Percentiles rank a stretch among this genome's conserved stretches.
Conservation (phyloP, 2,797 vertebrate genomes). For the Anguilla anguilla region DNA sequence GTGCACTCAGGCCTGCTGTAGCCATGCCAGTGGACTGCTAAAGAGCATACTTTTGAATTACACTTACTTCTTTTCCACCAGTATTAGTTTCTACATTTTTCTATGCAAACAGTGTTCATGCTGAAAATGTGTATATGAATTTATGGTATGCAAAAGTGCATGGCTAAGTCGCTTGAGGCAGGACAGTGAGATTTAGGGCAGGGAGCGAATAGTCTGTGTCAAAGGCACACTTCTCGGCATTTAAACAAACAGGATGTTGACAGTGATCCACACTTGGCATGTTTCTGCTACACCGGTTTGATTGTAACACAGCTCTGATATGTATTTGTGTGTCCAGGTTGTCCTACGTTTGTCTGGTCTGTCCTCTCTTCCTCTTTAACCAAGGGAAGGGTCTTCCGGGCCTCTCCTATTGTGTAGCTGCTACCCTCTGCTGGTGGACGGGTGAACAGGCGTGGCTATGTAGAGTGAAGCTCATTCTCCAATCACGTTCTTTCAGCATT, state of each 20-base stretch:
- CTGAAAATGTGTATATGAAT: background rate
- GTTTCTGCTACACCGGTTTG: constrained; percentile 30
- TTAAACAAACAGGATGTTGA: background rate
- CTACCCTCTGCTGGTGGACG: constrained; percentile 35
- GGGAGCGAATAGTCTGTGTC: background rate
- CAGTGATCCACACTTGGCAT: constrained; percentile 13
- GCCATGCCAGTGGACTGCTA: background rate
- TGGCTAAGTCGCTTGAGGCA: constrained; percentile 23
- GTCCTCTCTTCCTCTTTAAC: constrained; percentile 9
- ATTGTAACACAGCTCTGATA: constrained; percentile 36
- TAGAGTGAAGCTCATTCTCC: background rate
- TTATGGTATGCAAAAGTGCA: background rate
- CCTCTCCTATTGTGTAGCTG: background rate
- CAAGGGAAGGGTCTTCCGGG: background rate
- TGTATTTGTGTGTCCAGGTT: background rate
- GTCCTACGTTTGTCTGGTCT: constrained; percentile 21
- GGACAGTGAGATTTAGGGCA: constrained; percentile 2
- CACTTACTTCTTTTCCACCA: background rate
- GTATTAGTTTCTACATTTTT: background rate
- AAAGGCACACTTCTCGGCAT: background rate
- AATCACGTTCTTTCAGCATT: background rate
- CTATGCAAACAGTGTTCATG: background rate
- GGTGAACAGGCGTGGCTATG: constrained; percentile 18
- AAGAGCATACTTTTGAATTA: background rate
- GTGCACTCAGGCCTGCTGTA: constrained; percentile 34